Percentiles rank a stretch among this genome's conserved stretches.
Evolutionary conservation across 1,140 invertebrate genomes (phyloP).

Genomic region (Drosophila tropicalis): DNA sequence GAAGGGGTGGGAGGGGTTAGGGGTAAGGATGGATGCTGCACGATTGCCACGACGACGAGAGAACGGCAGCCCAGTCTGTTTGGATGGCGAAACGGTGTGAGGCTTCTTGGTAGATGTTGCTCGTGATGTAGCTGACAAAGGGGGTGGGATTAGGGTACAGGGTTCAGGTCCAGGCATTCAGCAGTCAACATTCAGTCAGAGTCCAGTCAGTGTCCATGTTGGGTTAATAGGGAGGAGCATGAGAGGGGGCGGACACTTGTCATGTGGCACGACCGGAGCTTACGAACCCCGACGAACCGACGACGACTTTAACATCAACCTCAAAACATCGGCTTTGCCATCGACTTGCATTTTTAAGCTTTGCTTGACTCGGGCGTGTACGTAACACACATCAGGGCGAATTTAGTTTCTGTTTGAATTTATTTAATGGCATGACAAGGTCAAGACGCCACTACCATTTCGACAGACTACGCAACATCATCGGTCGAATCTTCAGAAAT

Average conservation of each 20-base stretch:
- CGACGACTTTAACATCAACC: background rate
- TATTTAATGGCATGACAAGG: constrained; percentile 80
- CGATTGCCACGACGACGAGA: constrained; percentile 18
- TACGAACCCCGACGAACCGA: background rate
- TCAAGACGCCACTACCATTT: constrained; percentile 73
- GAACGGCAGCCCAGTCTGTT: constrained; percentile 19
- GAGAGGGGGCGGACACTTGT: constrained; percentile 66
- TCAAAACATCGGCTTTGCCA: no score
- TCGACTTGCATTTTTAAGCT: no score
- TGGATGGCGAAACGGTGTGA: background rate
- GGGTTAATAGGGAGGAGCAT: constrained; percentile 1
- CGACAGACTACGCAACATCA: constrained; percentile 34
- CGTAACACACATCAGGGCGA: constrained; percentile 39
- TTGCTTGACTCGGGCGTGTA: constrained; percentile 13
- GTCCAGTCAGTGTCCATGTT: background rate
- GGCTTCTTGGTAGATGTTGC: no score
- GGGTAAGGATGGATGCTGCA: background rate
- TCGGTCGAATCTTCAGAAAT: no score
- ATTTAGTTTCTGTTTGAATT: constrained; percentile 79
- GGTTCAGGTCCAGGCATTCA: background rate
- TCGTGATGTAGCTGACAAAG: constrained; percentile 29
- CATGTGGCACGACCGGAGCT: constrained; percentile 54
- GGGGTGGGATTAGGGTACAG: constrained; percentile 25
- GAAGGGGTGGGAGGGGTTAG: background rate
- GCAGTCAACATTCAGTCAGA: no score